Evolutionary conservation across 92 coral and sea anemone genomes (phyloP).

Genomic region (Zoanthus sansibaricus): DNA sequence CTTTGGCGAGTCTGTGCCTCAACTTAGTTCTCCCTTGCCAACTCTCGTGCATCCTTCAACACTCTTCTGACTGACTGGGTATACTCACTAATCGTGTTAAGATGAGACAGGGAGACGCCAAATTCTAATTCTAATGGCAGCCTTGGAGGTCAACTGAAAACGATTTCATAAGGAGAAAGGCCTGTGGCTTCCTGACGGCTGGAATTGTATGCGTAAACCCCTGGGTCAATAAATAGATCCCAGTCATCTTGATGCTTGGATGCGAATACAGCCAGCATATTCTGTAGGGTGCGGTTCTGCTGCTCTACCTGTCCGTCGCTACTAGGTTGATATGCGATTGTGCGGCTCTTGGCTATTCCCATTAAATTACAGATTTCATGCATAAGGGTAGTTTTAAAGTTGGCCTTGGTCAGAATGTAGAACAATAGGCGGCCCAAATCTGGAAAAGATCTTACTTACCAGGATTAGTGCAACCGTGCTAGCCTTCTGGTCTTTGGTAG

Average conservation of each 20-base stretch:
- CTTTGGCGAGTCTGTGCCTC: conserved; percentile 7
- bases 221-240: conserved; percentile 48
- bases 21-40: conserved; percentile 14
- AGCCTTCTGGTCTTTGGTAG: conserved; percentile 29
- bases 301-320: conserved; percentile 51
- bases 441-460: conserved; percentile 27
- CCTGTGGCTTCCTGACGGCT: conserved; percentile 55
- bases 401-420: conserved; percentile 67
- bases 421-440: conserved; percentile 56
- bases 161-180: conserved; percentile 52
- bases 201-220: conserved; percentile 56
- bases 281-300: conserved; percentile 47
- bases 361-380: conserved; percentile 56
- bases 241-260: conserved; percentile 55
- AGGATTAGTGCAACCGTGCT: conserved; percentile 18
- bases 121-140: conserved; percentile 60
- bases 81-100: conserved; percentile 48
- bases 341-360: conserved; percentile 40
- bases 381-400: conserved; percentile 56
- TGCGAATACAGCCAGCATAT: conserved; percentile 55
- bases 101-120: conserved; percentile 49
- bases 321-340: conserved; percentile 49
- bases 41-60: background rate
- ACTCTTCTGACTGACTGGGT: conserved; percentile 27
- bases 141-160: conserved; percentile 47